phyloP scores from a whole-genome alignment of 1,140 invertebrate species.

The Drosophila virilis region DNA sequence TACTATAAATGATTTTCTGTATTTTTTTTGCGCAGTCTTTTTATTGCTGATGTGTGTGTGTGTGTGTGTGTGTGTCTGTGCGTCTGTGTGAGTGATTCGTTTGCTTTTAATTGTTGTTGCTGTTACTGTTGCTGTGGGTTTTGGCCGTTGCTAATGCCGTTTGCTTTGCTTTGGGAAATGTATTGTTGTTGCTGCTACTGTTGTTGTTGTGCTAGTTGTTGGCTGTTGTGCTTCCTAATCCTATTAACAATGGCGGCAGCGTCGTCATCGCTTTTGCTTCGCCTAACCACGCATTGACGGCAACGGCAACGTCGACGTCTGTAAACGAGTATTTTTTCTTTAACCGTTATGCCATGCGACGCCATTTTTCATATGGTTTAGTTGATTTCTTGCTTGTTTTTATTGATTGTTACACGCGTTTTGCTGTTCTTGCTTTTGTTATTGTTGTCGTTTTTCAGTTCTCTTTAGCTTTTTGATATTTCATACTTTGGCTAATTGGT shows the following conservation, averaged over 20 bases:
- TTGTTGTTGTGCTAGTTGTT: slow-evolving; percentile 53
- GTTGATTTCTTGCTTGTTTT: slow-evolving; percentile 18
- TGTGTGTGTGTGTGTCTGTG: slow-evolving; percentile 33
- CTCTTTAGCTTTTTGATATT: slow-evolving; percentile 2
- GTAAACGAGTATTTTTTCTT: slow-evolving; percentile 17
- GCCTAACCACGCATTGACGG: slow-evolving; percentile 16
- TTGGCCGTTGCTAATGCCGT: slow-evolving; percentile 74
- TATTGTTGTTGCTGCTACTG: slow-evolving; percentile 26
- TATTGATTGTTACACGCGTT: slow-evolving; percentile 26
- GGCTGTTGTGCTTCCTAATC: slow-evolving; percentile 72
- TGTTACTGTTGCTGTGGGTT: slow-evolving; percentile 49
- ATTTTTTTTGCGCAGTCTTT: slow-evolving; percentile 18
- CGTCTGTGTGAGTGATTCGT: slow-evolving; percentile 37
- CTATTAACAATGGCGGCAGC: slow-evolving; percentile 74
- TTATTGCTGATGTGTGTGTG: slow-evolving; percentile 25
- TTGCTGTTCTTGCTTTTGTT: not conserved
- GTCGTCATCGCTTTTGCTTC: slow-evolving; percentile 52
- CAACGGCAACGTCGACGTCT: slow-evolving; percentile 1
- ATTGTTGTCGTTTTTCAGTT: slow-evolving; percentile 1
- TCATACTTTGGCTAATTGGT: slow-evolving; percentile 50
- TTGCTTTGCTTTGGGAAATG: slow-evolving; percentile 54
- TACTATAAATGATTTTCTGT: slow-evolving; percentile 62
- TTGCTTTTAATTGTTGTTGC: slow-evolving; percentile 45
- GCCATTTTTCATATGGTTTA: slow-evolving; percentile 66
- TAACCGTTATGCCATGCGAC: slow-evolving; percentile 45